Evolutionary conservation across 92 coral and sea anemone genomes (phyloP).

Genomic region (Zoanthus solanderi): DNA sequence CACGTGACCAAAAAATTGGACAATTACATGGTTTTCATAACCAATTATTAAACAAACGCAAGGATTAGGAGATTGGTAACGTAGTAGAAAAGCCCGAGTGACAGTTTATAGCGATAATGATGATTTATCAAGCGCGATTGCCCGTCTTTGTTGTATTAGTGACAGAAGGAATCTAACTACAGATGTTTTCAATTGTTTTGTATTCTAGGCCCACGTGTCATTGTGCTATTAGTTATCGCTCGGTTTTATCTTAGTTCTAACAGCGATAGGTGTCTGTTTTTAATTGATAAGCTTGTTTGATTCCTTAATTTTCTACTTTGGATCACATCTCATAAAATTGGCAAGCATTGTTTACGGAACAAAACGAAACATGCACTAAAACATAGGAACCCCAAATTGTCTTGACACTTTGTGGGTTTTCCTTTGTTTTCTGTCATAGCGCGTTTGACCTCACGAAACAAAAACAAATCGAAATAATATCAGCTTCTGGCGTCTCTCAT

Average conservation of each 20-base stretch:
- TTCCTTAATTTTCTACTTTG: neutral
- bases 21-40: conserved; percentile 30
- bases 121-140: conserved; percentile 10
- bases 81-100: conserved; percentile 16
- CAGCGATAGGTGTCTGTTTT: conserved; percentile 28
- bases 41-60: conserved; percentile 40
- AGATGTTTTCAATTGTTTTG: conserved; percentile 39
- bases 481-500: neutral
- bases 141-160: conserved; percentile 23
- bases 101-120: conserved; percentile 40
- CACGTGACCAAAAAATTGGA: conserved; percentile 36
- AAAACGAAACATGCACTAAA: conserved; percentile 30
- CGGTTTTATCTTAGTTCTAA: neutral
- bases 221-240: conserved; percentile 31
- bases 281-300: conserved; percentile 7
- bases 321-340: conserved; percentile 50
- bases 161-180: conserved; percentile 21
- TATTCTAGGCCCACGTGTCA: conserved; percentile 30
- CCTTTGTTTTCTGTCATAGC: neutral
- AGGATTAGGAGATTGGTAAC: neutral
- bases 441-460: conserved; percentile 26
- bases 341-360: conserved; percentile 31
- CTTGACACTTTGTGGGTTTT: conserved; percentile 48
- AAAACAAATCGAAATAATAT: neutral
- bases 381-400: conserved; percentile 10